Conservation (phyloP, 2,113 vertebrate species). For the Pseudorhombus dupliciocellatus region DNA sequence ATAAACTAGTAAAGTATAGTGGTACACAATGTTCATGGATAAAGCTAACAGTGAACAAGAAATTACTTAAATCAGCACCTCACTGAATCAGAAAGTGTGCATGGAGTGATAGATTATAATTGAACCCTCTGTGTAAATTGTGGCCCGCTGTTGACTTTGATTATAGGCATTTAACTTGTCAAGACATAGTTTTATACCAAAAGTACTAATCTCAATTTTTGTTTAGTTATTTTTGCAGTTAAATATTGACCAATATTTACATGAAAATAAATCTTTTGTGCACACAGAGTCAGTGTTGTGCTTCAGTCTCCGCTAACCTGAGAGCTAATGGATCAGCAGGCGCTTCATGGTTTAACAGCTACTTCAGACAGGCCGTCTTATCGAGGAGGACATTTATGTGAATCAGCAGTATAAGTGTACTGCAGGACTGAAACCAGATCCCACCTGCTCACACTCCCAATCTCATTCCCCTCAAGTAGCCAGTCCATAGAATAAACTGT, state of each 20-base stretch:
- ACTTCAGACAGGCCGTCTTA: slow-evolving; percentile 39
- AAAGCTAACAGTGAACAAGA: too few species aligned
- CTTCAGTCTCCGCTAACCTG: slow-evolving; percentile 16
- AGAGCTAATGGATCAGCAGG: slow-evolving; percentile 28
- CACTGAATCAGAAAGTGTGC: too few species aligned
- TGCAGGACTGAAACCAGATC: slow-evolving; percentile 71
- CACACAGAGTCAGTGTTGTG: not conserved
- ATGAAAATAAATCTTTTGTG: not conserved
- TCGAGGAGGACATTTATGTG: slow-evolving; percentile 50
- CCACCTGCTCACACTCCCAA: slow-evolving; percentile 46
- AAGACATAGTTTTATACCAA: too few species aligned
- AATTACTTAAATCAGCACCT: too few species aligned
- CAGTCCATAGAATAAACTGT: slow-evolving; percentile 31
- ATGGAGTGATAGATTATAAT: too few species aligned
- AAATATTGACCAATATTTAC: not conserved
- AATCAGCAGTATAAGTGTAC: slow-evolving; percentile 69
- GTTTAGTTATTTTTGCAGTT: not conserved
- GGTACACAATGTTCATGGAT: too few species aligned
- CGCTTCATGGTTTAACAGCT: slow-evolving; percentile 25
- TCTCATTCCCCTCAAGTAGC: slow-evolving; percentile 55
- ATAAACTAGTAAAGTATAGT: too few species aligned
- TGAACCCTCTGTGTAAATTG: too few species aligned
- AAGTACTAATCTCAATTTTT: not conserved
- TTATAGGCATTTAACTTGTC: too few species aligned
- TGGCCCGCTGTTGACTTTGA: too few species aligned